Base-by-base conservation (phyloP, 2,113 vertebrate species). In the Orthochromis indermauri region DNA sequence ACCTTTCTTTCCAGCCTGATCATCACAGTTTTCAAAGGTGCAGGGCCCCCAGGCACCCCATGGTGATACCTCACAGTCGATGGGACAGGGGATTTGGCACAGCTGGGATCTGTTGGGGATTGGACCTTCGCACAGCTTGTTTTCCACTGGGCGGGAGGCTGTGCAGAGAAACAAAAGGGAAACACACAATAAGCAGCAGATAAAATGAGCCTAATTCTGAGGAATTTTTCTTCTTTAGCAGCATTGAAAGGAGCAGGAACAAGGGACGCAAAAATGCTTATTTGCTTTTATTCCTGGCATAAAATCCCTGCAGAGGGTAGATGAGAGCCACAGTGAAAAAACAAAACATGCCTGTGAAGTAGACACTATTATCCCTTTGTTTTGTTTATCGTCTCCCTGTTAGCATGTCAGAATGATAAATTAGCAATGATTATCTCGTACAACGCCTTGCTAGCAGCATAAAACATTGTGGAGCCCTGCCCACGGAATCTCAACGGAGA, bases 11-110 rank as follows among this genome's bases (percentile, higher is more conserved):
- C 96, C 97, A 31, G 97, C 97, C 85, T 97, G 97, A 59, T 99
- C 98, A 4, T 97, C 96, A 84, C 99, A 99, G 92, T 95, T 99
- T 95, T 99, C 99, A n/a, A 97, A 98, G 90, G 98, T 99, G 91
- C 99, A 99, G 0, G 97, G 97, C 49, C 99, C 98, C 99, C 99
- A 99, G 33, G 98, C 98, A 5, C 97, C 97, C 99, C 99, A 99
- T 0, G 97, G 94, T 0, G 98, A 99, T 88, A 99, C 97, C 68
- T 98, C 96, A 45, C 99, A 99, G 91, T 99, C 98, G 19, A 96
- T 94, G 55, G 99, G 98, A 90, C 99, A 99, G 5, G 97, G 95
- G 54, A 99, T 97, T 49, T 98, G 97, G 92, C 99, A 99, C 55
- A 98, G 94, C 90, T 99, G 98, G 12, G 97, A 98, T n/a, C 97